A percentile compares a stretch with the other conserved stretches of the same genome.
Evolutionary conservation across 2,888 invertebrate genomes (phyloP).

Genomic region (Lordiphosa andalusiaca): DNA sequence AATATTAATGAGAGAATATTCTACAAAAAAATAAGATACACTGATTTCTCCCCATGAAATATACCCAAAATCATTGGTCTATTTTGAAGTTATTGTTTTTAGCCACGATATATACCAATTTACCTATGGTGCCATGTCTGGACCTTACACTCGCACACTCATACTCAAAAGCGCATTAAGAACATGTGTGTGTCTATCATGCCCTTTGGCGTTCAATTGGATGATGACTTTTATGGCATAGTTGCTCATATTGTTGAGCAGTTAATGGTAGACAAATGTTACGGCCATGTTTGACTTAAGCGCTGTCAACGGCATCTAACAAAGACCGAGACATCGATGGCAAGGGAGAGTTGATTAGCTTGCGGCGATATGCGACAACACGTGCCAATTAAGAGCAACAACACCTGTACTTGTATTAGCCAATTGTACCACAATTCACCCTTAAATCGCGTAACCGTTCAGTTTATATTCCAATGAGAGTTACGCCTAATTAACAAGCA

Average conservation of each 20-base stretch:
- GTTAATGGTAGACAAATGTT: slow-evolving; percentile 60
- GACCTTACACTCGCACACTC: not conserved
- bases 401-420: slow-evolving; percentile 28
- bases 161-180: slow-evolving; percentile 57
- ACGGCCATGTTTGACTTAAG: slow-evolving; percentile 35
- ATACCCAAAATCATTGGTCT: no score
- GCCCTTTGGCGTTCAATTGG: slow-evolving; percentile 7
- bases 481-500: slow-evolving; percentile 43
- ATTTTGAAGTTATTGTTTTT: no score
- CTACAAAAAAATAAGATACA: no score
- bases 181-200: slow-evolving; percentile 46
- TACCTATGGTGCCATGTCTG: slow-evolving; percentile 27
- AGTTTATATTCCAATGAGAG: slow-evolving; percentile 35
- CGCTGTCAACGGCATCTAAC: slow-evolving; percentile 30
- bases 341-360: slow-evolving; percentile 21
- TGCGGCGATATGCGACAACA: slow-evolving; percentile 26
- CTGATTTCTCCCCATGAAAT: no score
- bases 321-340: slow-evolving; percentile 8
- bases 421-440: slow-evolving; percentile 28
- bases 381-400: slow-evolving; percentile 50
- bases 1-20: no score
- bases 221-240: slow-evolving; percentile 39
- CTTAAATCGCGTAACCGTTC: slow-evolving; percentile 20
- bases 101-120: no score
- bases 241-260: slow-evolving; percentile 51